These are phyloP conservation scores for Brachionus plicatilis DNA, from an alignment of 1,140 invertebrate species.

Conservation along the genomic window DNA sequence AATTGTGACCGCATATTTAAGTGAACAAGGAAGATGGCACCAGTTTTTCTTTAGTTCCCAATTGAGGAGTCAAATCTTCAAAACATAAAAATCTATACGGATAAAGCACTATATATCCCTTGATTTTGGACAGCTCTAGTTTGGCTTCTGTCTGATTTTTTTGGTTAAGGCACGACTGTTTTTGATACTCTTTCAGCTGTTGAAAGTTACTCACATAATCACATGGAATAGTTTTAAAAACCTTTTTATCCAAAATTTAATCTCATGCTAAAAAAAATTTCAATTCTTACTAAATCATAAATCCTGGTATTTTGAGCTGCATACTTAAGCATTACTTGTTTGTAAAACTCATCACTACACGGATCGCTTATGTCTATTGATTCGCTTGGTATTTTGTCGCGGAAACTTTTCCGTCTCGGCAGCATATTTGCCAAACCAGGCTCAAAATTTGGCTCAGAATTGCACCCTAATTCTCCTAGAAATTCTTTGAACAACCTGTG, in stretches of 20 bases:
- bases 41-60: slow-evolving; percentile 34
- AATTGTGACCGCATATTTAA: background rate
- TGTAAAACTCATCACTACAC: slow-evolving; percentile 76
- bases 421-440: background rate
- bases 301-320: background rate
- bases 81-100: slow-evolving; percentile 17
- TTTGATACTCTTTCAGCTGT: slow-evolving; percentile 34
- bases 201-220: slow-evolving; percentile 34
- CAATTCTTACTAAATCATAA: background rate
- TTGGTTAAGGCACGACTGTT: background rate
- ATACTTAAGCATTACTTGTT: slow-evolving; percentile 43
- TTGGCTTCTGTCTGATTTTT: slow-evolving; percentile 2
- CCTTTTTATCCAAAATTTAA: background rate
- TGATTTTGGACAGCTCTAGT: background rate
- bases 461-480: slow-evolving; percentile 59
- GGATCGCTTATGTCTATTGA: slow-evolving; percentile 62
- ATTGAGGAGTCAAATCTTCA: slow-evolving; percentile 20
- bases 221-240: slow-evolving; percentile 38
- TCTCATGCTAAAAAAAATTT: background rate
- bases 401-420: background rate
- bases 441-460: background rate
- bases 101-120: slow-evolving; percentile 23
- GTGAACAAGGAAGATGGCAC: slow-evolving; percentile 18
- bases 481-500: slow-evolving; percentile 76
- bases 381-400: background rate